phyloP scores from a whole-genome alignment of 2,888 invertebrate genomes.

The Julus scandinavius region DNA sequence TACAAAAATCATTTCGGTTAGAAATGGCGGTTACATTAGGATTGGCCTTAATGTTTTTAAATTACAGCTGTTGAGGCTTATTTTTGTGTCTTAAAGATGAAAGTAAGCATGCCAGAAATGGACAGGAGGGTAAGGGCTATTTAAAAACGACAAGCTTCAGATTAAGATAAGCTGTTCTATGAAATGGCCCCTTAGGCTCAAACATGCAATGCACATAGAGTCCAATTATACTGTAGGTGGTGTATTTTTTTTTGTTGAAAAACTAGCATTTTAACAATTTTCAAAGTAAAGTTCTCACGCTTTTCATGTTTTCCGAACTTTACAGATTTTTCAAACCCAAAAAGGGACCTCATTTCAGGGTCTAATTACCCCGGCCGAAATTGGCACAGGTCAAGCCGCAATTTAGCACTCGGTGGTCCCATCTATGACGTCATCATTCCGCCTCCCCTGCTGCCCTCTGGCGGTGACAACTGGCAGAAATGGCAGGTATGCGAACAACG shows the following conservation, averaged over 20 bases:
- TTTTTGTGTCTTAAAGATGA: too few relatives aligned
- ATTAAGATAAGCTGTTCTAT: constrained; percentile 2
- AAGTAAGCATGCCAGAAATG: neutral
- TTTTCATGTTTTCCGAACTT: constrained; percentile 20
- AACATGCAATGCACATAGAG: neutral
- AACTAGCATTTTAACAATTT: constrained; percentile 6
- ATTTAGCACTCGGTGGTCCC: neutral
- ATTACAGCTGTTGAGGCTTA: too few relatives aligned
- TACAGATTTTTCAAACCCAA: neutral
- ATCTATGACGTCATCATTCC: neutral
- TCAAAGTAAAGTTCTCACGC: neutral
- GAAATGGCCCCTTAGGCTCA: neutral
- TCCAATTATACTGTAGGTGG: neutral
- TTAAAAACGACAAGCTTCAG: constrained; percentile 28
- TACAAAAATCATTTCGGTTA: too few relatives aligned
- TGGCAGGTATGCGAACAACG: neutral
- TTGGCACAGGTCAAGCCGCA: constrained; percentile 21
- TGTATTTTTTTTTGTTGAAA: neutral
- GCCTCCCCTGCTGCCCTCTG: neutral
- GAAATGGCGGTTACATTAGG: too few relatives aligned
- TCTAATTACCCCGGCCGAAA: neutral
- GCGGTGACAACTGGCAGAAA: constrained; percentile 10
- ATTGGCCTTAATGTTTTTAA: too few relatives aligned
- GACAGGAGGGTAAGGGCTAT: constrained; percentile 29
- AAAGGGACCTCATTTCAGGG: constrained; percentile 19